These are phyloP conservation scores for Nomia melanderi DNA, from an alignment of 1,140 invertebrate genomes.

Conservation along the genomic window DNA sequence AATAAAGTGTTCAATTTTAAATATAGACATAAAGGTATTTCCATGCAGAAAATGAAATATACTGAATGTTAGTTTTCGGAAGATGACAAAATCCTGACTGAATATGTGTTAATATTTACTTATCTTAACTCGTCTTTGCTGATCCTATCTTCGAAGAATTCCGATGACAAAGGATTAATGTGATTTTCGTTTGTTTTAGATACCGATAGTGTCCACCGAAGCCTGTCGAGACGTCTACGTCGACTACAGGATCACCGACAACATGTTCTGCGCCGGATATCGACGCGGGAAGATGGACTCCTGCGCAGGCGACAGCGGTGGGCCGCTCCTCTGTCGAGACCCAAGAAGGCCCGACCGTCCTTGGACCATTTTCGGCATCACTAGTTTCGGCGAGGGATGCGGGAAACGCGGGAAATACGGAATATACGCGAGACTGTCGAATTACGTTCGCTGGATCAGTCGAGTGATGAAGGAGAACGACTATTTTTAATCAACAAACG, in stretches of 20 bases:
- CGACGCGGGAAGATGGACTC: constrained; percentile 89
- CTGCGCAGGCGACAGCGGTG: constrained; percentile 94
- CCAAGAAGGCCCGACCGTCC: constrained; percentile 79
- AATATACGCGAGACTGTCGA: constrained; percentile 93
- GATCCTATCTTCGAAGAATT: too few relatives aligned
- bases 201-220: constrained; percentile 89
- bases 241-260: constrained; percentile 91
- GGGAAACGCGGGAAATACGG: constrained; percentile 94
- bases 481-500: constrained; percentile 28
- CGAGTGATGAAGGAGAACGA: constrained; percentile 82
- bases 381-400: constrained; percentile 97
- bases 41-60: too few relatives aligned
- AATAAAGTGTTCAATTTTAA: too few relatives aligned
- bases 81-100: too few relatives aligned
- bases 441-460: constrained; percentile 93
- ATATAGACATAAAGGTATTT: too few relatives aligned
- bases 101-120: too few relatives aligned
- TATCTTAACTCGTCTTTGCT: too few relatives aligned
- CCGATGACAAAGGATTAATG: neutral
- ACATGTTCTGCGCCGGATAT: constrained; percentile 95
- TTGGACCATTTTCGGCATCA: constrained; percentile 94
- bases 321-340: constrained; percentile 89
- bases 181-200: constrained; percentile 75
- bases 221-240: constrained; percentile 89
- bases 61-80: too few relatives aligned